Evolutionary conservation across 2,888 invertebrate species (phyloP), one percentile per base, ranked within the genome.

Genomic region (Timema cristinae): DNA sequence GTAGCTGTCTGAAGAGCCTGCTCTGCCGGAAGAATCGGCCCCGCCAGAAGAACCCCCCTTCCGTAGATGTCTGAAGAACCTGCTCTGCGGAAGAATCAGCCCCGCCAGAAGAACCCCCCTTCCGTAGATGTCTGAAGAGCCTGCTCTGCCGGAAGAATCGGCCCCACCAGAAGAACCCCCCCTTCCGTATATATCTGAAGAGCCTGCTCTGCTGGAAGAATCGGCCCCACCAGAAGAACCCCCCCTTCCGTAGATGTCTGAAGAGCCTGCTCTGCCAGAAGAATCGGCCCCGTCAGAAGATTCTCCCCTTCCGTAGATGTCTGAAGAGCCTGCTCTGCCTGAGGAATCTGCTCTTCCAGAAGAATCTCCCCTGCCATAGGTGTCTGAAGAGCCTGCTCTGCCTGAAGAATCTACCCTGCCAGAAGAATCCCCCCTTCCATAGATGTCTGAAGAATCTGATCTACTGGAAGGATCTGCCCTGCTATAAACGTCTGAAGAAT

Each of bases 1-100:
- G 10, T 51, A 68, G n/a, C 15, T 16, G 9, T 52, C 68, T 16
- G n/a, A n/a, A 68, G 16, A 13, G 15, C 54, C 69, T 32, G 32
- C 32, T 32, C 32, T 32, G 5, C 69, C 69, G 15, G 54, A 68
- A 9, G 50, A 59, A 4, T 54, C 51, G 6, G 52, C 68, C 11
- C 68, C n/a, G 52, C 47, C 63, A 48, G 32, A 63, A 8, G 10
- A 11, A 16, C 61, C 8, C 10, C 32, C n/a, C 56, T 16, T 32
- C 48, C 63, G 63, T 63, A 63, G 63, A 13, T n/a, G 10, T 48
- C 56, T 47, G 56, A 10, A 13, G 10, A 16, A 11, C 54, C 54
- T 66, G 66, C 13, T 15, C 16, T 9, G 50, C n/a, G 32, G 32
- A 32, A 32, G 32, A 32, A 32, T 32, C 32, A 4, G 32, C 32